Conservation (phyloP, 2,888 invertebrate genomes). For the Octonoba sinensis region DNA sequence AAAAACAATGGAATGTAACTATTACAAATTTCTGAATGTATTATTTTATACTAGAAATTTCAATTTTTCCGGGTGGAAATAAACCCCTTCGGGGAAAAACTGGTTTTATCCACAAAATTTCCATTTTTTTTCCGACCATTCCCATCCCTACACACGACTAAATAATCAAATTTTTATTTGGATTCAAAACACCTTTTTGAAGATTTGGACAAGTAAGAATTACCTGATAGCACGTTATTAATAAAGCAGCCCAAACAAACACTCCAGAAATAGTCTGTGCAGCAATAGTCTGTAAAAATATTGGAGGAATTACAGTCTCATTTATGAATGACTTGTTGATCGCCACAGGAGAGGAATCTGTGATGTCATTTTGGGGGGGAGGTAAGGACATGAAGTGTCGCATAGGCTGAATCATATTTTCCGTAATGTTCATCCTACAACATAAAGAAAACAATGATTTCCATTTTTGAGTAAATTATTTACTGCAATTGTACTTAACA, state of each 20-base stretch:
- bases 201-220: constrained; percentile 64
- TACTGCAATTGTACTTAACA: too few relatives aligned
- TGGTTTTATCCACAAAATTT: too few relatives aligned
- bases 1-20: too few relatives aligned
- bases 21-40: too few relatives aligned
- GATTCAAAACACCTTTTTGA: not conserved
- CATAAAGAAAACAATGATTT: too few relatives aligned
- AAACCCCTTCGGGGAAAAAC: too few relatives aligned
- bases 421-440: constrained; percentile 34
- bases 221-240: constrained; percentile 98
- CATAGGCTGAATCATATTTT: constrained; percentile 14
- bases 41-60: too few relatives aligned
- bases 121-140: too few relatives aligned
- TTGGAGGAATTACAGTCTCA: constrained; percentile 67
- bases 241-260: constrained; percentile 94
- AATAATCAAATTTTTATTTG: not conserved
- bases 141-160: too few relatives aligned
- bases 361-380: constrained; percentile 21
- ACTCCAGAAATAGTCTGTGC: constrained; percentile 95
- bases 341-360: constrained; percentile 11
- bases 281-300: constrained; percentile 93
- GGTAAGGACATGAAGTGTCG: constrained; percentile 56
- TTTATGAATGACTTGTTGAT: constrained; percentile 24
- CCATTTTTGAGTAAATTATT: too few relatives aligned
- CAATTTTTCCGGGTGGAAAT: too few relatives aligned